Evolutionary conservation across 1,140 invertebrate genomes (phyloP).

Genomic region (Macrobrachium rosenbergii): DNA sequence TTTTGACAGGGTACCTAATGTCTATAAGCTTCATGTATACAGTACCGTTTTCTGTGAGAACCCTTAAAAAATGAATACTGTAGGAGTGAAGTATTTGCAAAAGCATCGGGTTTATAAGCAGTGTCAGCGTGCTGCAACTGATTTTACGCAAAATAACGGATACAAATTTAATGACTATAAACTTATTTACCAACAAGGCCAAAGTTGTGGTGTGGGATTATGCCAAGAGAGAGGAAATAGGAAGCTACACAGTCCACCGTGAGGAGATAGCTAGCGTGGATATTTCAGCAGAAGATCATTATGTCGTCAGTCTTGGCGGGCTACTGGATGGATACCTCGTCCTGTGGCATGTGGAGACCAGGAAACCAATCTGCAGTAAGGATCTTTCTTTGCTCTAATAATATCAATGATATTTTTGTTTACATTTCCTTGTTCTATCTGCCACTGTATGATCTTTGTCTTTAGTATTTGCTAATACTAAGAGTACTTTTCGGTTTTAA

Average conservation of each 20-base stretch:
- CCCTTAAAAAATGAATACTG: too few species aligned
- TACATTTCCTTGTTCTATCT: too few species aligned
- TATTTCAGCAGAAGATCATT: slow-evolving; percentile 31
- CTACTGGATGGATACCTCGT: slow-evolving; percentile 42
- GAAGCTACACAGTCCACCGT: slow-evolving; percentile 35
- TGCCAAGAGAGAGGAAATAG: slow-evolving; percentile 17
- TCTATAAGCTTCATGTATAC: background rate
- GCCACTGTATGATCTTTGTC: too few species aligned
- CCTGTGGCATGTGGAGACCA: slow-evolving; percentile 42
- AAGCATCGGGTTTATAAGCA: too few species aligned
- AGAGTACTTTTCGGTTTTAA: too few species aligned
- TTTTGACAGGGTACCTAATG: background rate
- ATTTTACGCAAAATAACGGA: too few species aligned
- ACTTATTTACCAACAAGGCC: background rate
- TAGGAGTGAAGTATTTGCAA: too few species aligned
- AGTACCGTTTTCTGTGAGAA: too few species aligned
- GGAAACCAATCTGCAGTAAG: slow-evolving; percentile 42
- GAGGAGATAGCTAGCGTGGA: slow-evolving; percentile 51
- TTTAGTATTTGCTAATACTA: too few species aligned
- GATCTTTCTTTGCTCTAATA: background rate
- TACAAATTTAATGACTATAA: too few species aligned
- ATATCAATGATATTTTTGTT: background rate
- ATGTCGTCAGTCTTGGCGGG: slow-evolving; percentile 51
- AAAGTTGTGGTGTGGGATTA: slow-evolving; percentile 48
- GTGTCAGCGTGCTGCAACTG: too few species aligned